Percentiles rank a stretch among this genome's conserved stretches.
These are phyloP conservation scores for Neocloeon triangulifer DNA, from an alignment of 1,140 invertebrate genomes.

Conservation along the genomic window DNA sequence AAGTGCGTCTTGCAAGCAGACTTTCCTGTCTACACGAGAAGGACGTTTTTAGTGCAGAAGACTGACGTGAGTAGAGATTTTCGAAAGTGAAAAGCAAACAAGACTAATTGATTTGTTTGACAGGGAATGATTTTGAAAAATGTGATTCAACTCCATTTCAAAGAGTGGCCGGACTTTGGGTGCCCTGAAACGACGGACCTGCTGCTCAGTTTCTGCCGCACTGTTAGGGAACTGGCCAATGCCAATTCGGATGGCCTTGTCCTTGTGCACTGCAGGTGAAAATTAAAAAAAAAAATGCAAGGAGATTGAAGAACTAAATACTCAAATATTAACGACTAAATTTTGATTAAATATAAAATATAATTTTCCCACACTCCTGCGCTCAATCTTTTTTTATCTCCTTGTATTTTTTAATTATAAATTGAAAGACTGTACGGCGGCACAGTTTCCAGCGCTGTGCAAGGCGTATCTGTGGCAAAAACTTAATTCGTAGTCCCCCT, in stretches of 20 bases:
- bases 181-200: conserved; percentile 28
- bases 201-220: conserved; percentile 30
- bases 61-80: conserved; percentile 14
- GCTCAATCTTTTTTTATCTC: no score
- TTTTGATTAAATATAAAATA: no score
- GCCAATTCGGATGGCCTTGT: conserved; percentile 22
- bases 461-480: no score
- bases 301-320: no score
- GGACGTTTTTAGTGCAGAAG: conserved; percentile 26
- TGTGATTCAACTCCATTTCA: conserved; percentile 34
- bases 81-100: no score
- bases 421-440: no score
- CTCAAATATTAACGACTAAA: background rate
- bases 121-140: conserved; percentile 24
- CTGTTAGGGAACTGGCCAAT: conserved; percentile 23
- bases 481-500: no score
- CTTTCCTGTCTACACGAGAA: conserved; percentile 25
- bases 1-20: conserved; percentile 23
- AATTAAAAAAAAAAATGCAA: no score
- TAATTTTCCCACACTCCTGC: no score
- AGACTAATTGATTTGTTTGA: conserved; percentile 8
- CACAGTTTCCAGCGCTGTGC: no score
- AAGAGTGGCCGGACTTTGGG: conserved; percentile 42
- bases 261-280: conserved; percentile 33
- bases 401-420: no score